phyloP scores from a whole-genome alignment of 2,888 invertebrate species.

The Bellardia pandia region DNA sequence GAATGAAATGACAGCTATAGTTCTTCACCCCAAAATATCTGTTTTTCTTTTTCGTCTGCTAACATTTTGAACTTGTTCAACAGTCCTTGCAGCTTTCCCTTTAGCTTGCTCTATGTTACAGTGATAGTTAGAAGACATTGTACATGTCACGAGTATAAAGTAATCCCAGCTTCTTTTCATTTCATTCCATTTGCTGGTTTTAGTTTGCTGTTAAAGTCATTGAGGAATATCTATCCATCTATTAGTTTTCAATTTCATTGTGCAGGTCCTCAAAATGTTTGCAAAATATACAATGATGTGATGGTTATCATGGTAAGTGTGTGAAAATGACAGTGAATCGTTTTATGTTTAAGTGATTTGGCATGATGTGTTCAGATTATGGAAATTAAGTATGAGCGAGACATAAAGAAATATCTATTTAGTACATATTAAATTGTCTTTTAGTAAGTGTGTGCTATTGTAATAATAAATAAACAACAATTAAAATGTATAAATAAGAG shows the following conservation, averaged over 20 bases:
- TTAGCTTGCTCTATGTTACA: background rate
- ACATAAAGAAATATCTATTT: background rate
- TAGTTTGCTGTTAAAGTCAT: background rate
- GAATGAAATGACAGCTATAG: conserved; percentile 45
- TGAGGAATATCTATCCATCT: background rate
- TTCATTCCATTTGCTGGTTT: background rate
- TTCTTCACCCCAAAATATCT: background rate
- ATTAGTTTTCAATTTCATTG: conserved; percentile 47
- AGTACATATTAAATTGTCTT: background rate
- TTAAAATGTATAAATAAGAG: conserved; percentile 36
- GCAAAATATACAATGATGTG: background rate
- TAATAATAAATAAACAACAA: conserved; percentile 49
- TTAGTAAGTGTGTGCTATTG: background rate
- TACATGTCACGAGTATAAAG: background rate
- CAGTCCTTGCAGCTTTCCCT: background rate
- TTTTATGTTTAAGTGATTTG: conserved; percentile 38
- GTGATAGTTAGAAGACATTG: background rate
- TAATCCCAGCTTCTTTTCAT: background rate
- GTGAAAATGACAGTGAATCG: background rate
- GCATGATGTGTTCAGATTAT: background rate
- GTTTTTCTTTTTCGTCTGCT: background rate
- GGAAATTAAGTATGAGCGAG: background rate
- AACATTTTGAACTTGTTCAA: background rate
- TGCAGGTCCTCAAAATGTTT: no score
- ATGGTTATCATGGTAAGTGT: background rate